Evolutionary conservation across 2,888 invertebrate genomes (phyloP).

Genomic region (Arenicola marina): DNA sequence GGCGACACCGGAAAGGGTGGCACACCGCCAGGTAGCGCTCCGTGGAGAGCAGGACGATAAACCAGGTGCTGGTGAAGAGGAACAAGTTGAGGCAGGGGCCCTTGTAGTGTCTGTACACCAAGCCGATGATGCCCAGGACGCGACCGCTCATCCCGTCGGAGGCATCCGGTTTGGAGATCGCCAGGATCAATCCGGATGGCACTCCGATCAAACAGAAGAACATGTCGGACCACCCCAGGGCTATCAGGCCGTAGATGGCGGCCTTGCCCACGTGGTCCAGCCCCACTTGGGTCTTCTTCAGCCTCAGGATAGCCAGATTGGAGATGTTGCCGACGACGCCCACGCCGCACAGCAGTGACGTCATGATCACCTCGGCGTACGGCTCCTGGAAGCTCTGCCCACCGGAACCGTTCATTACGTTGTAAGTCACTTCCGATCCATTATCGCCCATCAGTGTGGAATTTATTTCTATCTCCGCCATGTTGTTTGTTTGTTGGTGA

Average conservation of each 20-base stretch:
- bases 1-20: neutral
- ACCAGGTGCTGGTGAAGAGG: constrained; percentile 4
- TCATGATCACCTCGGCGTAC: neutral
- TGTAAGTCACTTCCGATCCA: no score
- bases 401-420: no score
- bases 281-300: neutral
- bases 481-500: no score
- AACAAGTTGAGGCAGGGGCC: neutral
- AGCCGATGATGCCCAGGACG: neutral
- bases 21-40: constrained; percentile 1
- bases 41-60: neutral
- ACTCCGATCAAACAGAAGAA: neutral
- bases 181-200: neutral
- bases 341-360: neutral
- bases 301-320: neutral
- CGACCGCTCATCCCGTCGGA: neutral
- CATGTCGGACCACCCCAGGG: neutral
- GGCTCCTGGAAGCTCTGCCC: no score
- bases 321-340: neutral
- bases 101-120: neutral
- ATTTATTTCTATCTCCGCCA: no score
- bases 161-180: neutral
- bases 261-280: neutral
- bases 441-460: no score
- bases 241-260: neutral